Conservation (phyloP, 2,888 invertebrate species). For the Aspidapion aeneum region DNA sequence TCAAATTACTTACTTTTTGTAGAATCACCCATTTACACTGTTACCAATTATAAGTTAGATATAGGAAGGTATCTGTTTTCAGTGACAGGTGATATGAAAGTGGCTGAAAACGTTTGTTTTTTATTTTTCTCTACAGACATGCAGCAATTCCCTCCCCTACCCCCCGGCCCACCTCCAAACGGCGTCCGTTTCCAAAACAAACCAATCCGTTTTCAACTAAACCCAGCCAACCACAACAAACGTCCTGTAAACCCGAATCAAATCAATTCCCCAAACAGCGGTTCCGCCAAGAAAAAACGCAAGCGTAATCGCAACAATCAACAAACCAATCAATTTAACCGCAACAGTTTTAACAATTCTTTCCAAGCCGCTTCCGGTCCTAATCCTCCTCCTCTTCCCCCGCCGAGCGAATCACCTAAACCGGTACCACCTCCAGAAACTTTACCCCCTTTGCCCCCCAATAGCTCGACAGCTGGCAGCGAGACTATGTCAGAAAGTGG, state of each 20-base stretch:
- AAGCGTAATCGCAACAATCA: slow-evolving; percentile 65
- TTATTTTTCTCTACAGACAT: too few species aligned
- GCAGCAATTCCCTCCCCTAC: slow-evolving; percentile 49
- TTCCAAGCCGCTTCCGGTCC: slow-evolving; percentile 4
- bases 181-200: slow-evolving; percentile 18
- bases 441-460: slow-evolving; percentile 48
- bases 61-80: too few species aligned
- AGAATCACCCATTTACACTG: too few species aligned
- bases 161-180: slow-evolving; percentile 50
- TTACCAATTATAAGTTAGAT: too few species aligned
- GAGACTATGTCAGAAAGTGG: background rate
- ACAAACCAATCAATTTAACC: slow-evolving; percentile 23
- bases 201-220: slow-evolving; percentile 55
- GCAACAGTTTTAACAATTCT: slow-evolving; percentile 38
- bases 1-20: too few species aligned
- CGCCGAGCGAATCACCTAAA: slow-evolving; percentile 47
- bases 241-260: slow-evolving; percentile 40
- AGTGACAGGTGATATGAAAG: too few species aligned
- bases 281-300: slow-evolving; percentile 69
- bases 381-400: slow-evolving; percentile 53
- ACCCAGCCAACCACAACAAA: slow-evolving; percentile 50
- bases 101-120: too few species aligned
- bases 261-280: slow-evolving; percentile 48
- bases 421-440: slow-evolving; percentile 54
- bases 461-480: background rate